Percentiles rank a stretch among this genome's conserved stretches.
Conservation (phyloP, 2,113 vertebrate genomes). For the Axis porcinus region DNA sequence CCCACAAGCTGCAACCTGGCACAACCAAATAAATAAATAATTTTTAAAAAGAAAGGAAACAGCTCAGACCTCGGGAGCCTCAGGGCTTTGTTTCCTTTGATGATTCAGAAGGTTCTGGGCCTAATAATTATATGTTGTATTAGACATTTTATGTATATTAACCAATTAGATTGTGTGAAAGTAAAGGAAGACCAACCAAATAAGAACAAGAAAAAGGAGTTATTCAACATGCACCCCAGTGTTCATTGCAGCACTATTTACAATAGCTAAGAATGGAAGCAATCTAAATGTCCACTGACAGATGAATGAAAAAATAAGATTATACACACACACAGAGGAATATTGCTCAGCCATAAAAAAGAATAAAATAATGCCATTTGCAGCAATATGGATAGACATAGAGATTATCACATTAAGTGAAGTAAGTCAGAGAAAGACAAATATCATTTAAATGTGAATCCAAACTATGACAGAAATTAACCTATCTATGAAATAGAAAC, state of each 20-base stretch:
- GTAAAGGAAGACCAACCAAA: neutral
- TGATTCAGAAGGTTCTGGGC: neutral
- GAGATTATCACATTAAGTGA: neutral
- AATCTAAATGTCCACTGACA: neutral
- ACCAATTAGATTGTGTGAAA: neutral
- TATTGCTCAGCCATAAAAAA: neutral
- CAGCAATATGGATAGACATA: neutral
- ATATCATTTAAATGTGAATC: neutral
- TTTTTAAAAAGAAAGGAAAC: neutral
- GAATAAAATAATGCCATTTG: neutral
- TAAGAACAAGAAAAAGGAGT: neutral
- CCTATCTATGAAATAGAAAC: neutral
- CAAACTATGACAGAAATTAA: neutral
- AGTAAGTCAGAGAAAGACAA: neutral
- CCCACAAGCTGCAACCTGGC: neutral
- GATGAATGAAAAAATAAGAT: neutral
- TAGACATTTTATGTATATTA: neutral
- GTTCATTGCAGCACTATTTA: neutral
- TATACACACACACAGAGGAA: neutral
- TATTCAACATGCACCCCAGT: neutral
- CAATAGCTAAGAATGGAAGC: neutral
- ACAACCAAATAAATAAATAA: neutral
- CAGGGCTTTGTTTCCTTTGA: neutral
- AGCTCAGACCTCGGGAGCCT: neutral
- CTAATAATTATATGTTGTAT: neutral